phyloP scores from a whole-genome alignment of 2,888 invertebrate species.

The Erebia palarica region DNA sequence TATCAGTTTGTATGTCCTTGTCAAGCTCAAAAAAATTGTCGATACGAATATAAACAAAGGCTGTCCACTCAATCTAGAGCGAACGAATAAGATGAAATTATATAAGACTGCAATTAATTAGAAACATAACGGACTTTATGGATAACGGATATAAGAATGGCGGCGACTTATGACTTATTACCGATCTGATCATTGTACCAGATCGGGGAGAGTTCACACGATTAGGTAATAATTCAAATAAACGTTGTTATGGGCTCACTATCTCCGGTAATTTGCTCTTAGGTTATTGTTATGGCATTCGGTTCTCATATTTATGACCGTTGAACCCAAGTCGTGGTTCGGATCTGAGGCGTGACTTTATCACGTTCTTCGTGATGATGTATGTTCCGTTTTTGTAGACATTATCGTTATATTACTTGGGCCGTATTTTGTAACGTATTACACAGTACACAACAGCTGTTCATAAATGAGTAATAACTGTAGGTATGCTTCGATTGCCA shows the following conservation, averaged over 20 bases:
- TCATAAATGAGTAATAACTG: background rate
- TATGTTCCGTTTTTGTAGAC: slow-evolving; percentile 34
- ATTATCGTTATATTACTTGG: slow-evolving; percentile 18
- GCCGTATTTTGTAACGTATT: slow-evolving; percentile 10
- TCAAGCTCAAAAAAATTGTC: background rate
- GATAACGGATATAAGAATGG: background rate
- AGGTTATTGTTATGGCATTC: slow-evolving; percentile 33
- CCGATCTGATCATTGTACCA: background rate
- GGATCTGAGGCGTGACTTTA: slow-evolving; percentile 46
- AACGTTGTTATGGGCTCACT: slow-evolving; percentile 19
- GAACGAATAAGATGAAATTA: background rate
- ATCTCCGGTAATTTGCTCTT: slow-evolving; percentile 29
- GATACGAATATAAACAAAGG: background rate
- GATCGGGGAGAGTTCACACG: slow-evolving; percentile 19
- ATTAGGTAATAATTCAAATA: slow-evolving; percentile 27
- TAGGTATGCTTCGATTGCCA: slow-evolving; percentile 2
- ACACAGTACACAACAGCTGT: slow-evolving; percentile 6
- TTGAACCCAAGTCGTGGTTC: slow-evolving; percentile 49
- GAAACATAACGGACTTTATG: background rate
- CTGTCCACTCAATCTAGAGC: background rate
- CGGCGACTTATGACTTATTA: background rate
- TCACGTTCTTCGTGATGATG: slow-evolving; percentile 49
- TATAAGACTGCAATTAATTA: background rate
- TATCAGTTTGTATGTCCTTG: background rate
- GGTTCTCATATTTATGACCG: slow-evolving; percentile 49